A percentile compares a stretch with the other conserved stretches of the same genome.
These are phyloP conservation scores for Acleris literana DNA, from an alignment of 2,888 invertebrate genomes.

Conservation along the genomic window DNA sequence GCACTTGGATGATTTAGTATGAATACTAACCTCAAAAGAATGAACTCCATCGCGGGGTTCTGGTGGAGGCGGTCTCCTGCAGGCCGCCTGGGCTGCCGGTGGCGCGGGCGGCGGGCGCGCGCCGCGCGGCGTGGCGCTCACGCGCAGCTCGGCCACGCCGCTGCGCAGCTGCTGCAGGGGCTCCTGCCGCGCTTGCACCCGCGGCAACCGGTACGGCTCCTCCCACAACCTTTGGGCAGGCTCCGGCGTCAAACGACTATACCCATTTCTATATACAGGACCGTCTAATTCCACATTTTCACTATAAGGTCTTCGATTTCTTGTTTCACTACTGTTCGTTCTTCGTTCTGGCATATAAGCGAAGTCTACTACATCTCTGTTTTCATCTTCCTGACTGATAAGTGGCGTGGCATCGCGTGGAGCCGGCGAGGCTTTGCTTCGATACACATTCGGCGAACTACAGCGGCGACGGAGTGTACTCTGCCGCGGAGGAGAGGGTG, in stretches of 20 bases:
- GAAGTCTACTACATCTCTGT: conserved; percentile 71
- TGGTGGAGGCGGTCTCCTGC: conserved; percentile 68
- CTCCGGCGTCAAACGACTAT: conserved; percentile 62
- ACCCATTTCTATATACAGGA: conserved; percentile 70
- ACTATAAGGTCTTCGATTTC: conserved; percentile 73
- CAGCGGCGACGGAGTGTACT: conserved; percentile 70
- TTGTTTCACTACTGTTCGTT: conserved; percentile 60
- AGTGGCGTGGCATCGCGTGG: conserved; percentile 65
- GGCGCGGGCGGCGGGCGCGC: conserved; percentile 72
- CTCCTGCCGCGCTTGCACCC: conserved; percentile 70
- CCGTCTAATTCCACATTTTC: conserved; percentile 74
- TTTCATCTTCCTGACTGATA: conserved; percentile 69
- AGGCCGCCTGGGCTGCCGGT: conserved; percentile 51
- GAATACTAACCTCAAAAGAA: conserved; percentile 67
- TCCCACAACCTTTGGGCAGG: conserved; percentile 70
- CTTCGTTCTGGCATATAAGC: conserved; percentile 65
- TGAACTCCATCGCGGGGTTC: conserved; percentile 72
- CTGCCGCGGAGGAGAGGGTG: conserved; percentile 70
- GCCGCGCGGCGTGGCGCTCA: conserved; percentile 71
- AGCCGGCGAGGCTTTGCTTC: conserved; percentile 59
- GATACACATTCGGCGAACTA: conserved; percentile 77
- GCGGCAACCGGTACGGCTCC: conserved; percentile 73
- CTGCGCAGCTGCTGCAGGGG: conserved; percentile 70
- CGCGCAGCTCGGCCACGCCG: conserved; percentile 73
- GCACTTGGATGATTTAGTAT: not conserved